A percentile compares a stretch with the other conserved stretches of the same genome.
phyloP scores from a whole-genome alignment of 2,113 vertebrate genomes.

The Cottus gobio region DNA sequence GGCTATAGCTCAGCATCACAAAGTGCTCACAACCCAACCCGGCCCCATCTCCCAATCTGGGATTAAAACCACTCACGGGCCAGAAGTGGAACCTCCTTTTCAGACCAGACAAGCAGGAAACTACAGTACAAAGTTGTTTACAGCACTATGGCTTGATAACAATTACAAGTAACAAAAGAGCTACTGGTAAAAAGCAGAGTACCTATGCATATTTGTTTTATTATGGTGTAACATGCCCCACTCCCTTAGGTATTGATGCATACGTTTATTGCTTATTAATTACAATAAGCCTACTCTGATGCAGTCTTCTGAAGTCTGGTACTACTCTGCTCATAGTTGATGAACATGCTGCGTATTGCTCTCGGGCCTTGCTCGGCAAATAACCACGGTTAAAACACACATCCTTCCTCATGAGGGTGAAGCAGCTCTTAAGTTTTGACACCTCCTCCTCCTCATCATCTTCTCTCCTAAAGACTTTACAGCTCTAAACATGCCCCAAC shows the following conservation, averaged over 20 bases:
- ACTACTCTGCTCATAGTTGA: not conserved
- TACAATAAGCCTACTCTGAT: not conserved
- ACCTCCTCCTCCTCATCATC: not conserved
- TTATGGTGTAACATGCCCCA: not conserved
- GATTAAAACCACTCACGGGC: conserved; percentile 47
- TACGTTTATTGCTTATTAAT: not conserved
- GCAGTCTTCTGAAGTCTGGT: not conserved
- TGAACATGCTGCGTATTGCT: not conserved
- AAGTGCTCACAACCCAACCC: not conserved
- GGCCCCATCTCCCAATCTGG: conserved; percentile 8
- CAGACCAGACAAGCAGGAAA: conserved; percentile 26
- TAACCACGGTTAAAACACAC: not conserved
- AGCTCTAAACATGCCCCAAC: not conserved
- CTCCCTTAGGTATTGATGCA: not conserved
- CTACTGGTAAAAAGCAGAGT: not conserved
- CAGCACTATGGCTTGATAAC: not conserved
- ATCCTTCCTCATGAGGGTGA: conserved; percentile 9
- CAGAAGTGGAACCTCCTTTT: not conserved
- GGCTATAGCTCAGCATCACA: conserved; percentile 33
- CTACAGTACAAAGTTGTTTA: not conserved
- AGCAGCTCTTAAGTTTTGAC: conserved; percentile 32
- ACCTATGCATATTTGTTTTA: not conserved
- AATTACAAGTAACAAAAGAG: not conserved
- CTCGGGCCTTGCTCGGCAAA: conserved; percentile 15
- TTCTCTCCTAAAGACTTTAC: not conserved